These are phyloP conservation scores for Elmis aenea DNA, from an alignment of 2,888 invertebrate genomes.

Conservation along the genomic window DNA sequence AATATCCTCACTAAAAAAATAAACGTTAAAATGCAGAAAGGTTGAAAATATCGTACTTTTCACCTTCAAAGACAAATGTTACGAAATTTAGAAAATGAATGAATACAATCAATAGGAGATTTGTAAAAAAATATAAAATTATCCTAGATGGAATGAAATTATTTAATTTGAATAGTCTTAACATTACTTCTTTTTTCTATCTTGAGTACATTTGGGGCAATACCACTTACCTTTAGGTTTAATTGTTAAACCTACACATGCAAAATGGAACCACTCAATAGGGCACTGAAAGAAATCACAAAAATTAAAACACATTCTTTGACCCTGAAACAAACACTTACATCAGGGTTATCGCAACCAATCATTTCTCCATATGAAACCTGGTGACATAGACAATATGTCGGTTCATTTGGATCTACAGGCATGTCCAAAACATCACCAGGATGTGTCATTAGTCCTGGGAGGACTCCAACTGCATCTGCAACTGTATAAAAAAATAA, in stretches of 20 bases:
- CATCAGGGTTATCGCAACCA: conserved; percentile 90
- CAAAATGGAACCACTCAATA: conserved; percentile 96
- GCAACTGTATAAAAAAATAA: conserved; percentile 15
- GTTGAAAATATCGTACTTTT: too few species aligned
- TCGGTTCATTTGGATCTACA: conserved; percentile 96
- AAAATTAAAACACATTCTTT: conserved; percentile 7
- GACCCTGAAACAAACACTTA: conserved; percentile 42
- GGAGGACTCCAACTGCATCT: conserved; percentile 46
- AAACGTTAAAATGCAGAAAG: too few species aligned
- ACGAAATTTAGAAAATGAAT: too few species aligned
- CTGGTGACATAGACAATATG: conserved; percentile 97
- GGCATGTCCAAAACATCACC: conserved; percentile 89
- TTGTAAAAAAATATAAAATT: too few species aligned
- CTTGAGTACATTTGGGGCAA: conserved; percentile 86
- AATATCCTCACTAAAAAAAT: too few species aligned
- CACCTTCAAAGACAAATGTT: too few species aligned
- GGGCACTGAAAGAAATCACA: conserved; percentile 55
- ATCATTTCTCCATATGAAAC: conserved; percentile 97
- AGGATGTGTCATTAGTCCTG: conserved; percentile 65
- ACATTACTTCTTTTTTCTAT: conserved; percentile 75
- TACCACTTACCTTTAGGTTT: conserved; percentile 96
- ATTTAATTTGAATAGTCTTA: too few species aligned
- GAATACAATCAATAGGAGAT: too few species aligned
- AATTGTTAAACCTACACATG: conserved; percentile 83
- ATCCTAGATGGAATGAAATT: too few species aligned